A percentile compares a stretch with the other conserved stretches of the same genome.
Evolutionary conservation across 37 sponge, comb jelly and placozoan species (phyloP).

Genomic region (Chondrilla cf. caribensis): DNA sequence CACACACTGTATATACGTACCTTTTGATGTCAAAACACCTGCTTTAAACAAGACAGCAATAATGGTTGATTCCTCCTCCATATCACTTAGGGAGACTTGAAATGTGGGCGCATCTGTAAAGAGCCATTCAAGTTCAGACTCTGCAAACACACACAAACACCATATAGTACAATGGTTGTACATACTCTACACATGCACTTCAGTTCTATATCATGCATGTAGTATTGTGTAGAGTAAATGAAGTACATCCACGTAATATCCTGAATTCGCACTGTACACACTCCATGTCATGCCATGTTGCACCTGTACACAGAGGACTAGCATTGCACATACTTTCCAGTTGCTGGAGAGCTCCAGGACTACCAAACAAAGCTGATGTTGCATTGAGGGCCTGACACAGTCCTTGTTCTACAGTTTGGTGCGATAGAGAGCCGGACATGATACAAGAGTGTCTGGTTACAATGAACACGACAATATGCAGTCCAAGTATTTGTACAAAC

Average conservation of each 20-base stretch:
- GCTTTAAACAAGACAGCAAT: constrained; percentile 14
- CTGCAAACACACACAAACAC: neutral
- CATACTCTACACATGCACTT: no score
- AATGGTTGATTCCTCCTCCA: neutral
- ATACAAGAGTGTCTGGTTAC: constrained; percentile 12
- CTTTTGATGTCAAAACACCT: neutral
- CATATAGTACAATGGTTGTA: no score
- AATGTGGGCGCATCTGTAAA: constrained; percentile 32
- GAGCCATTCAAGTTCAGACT: constrained; percentile 1
- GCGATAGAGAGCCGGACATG: neutral
- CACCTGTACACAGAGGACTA: constrained; percentile 4
- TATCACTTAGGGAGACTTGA: neutral
- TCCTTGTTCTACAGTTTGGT: constrained; percentile 43
- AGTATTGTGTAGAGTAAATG: no score
- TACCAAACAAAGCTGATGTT: constrained; percentile 58
- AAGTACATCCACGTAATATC: no score
- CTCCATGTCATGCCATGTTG: neutral
- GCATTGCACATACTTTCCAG: constrained; percentile 30
- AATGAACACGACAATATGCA: no score
- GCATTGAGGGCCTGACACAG: constrained; percentile 46
- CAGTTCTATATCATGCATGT: no score
- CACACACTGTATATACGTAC: neutral
- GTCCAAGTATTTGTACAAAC: neutral
- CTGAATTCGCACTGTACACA: no score
- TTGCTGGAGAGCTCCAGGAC: constrained; percentile 24